phyloP scores from a whole-genome alignment of 1,140 invertebrate species.

The Arctopsyche grandis region DNA sequence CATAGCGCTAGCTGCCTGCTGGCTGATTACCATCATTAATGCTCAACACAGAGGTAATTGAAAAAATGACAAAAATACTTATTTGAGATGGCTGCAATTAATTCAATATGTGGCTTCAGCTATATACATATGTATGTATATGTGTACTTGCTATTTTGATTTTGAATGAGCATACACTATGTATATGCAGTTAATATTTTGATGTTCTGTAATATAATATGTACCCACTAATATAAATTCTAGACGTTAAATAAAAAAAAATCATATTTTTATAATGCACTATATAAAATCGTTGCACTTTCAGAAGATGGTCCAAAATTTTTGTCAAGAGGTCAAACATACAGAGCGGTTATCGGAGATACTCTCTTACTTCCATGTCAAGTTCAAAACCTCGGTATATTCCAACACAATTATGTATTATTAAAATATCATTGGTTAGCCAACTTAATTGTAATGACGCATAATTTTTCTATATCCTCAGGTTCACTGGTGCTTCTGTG shows the following conservation, averaged over 20 bases:
- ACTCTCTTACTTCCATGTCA: slow-evolving; percentile 79
- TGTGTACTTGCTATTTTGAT: not conserved
- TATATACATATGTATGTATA: not conserved
- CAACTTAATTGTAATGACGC: not conserved
- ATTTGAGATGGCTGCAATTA: no score
- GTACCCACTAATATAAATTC: no score
- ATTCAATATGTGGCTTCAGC: no score
- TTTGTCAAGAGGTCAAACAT: slow-evolving; percentile 77
- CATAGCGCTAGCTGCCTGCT: slow-evolving; percentile 24
- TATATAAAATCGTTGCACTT: not conserved
- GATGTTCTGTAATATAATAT: no score
- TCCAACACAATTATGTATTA: not conserved
- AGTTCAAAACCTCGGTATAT: slow-evolving; percentile 80
- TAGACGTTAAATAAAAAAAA: no score
- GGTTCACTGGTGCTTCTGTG: slow-evolving; percentile 73
- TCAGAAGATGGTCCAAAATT: slow-evolving; percentile 71
- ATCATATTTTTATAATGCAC: not conserved
- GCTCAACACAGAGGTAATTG: slow-evolving; percentile 4
- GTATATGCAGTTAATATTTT: no score
- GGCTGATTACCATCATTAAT: not conserved
- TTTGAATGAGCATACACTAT: no score
- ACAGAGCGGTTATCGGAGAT: slow-evolving; percentile 78
- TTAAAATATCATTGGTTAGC: not conserved
- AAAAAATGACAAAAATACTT: not conserved
- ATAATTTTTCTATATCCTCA: slow-evolving; percentile 55